phyloP scores from a whole-genome alignment of 1,140 invertebrate species.

The Papilio polyxenes region DNA sequence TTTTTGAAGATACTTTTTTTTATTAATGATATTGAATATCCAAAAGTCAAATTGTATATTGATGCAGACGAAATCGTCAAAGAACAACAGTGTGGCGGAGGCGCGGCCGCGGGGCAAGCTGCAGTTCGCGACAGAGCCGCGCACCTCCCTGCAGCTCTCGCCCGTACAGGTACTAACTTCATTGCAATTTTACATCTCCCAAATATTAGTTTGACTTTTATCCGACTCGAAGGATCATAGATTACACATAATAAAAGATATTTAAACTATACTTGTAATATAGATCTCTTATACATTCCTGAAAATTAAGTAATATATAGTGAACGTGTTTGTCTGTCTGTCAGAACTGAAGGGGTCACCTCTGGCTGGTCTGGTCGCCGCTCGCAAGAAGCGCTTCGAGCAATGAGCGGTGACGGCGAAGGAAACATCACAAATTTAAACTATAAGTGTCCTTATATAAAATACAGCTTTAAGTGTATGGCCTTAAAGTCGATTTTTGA shows the following conservation, averaged over 20 bases:
- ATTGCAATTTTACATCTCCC: background rate
- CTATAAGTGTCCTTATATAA: background rate
- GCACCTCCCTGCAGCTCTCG: constrained; percentile 72
- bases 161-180: constrained; percentile 71
- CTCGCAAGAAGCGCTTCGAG: constrained; percentile 86
- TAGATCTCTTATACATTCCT: background rate
- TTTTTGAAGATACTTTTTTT: background rate
- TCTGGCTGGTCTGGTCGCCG: constrained; percentile 84
- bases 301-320: background rate
- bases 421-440: constrained; percentile 29
- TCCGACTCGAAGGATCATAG: background rate
- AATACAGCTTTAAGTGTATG: constrained; percentile 7
- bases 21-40: background rate
- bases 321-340: constrained; percentile 36
- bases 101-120: constrained; percentile 69
- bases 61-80: constrained; percentile 64
- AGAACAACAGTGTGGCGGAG: constrained; percentile 61
- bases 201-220: background rate
- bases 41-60: background rate
- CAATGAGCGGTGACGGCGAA: constrained; percentile 57
- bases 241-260: constrained; percentile 7
- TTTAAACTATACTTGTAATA: background rate
- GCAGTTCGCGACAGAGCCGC: constrained; percentile 71
- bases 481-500: constrained; percentile 18
- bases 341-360: constrained; percentile 77